phyloP scores from a whole-genome alignment of 1,140 invertebrate genomes.

The Cydia fagiglandana region DNA sequence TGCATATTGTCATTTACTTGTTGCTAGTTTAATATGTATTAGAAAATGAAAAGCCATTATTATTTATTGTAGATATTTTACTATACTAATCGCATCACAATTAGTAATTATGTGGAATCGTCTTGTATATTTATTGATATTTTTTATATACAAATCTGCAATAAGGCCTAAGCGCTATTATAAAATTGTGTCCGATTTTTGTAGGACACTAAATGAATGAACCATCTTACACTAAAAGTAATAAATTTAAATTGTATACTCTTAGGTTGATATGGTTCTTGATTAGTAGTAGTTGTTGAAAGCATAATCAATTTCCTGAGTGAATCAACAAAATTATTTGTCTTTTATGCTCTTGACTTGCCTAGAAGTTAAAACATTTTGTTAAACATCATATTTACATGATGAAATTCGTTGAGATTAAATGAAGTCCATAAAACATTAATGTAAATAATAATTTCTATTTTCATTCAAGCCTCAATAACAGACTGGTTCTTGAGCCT shows the following conservation, averaged over 20 bases:
- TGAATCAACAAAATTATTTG: too few relatives aligned
- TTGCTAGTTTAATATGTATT: neutral
- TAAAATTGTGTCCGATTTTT: neutral
- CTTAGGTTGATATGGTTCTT: neutral
- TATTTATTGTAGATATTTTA: constrained; percentile 6
- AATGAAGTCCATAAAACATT: too few relatives aligned
- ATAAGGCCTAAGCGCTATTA: neutral
- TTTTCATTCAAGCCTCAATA: too few relatives aligned
- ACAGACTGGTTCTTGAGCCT: too few relatives aligned
- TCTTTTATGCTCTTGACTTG: too few relatives aligned
- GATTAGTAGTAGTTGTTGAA: neutral
- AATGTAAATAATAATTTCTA: too few relatives aligned
- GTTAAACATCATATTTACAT: too few relatives aligned
- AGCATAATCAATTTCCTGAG: neutral
- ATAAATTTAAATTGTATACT: neutral
- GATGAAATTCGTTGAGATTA: too few relatives aligned
- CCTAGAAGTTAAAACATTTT: too few relatives aligned
- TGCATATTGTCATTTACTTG: neutral
- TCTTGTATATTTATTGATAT: neutral
- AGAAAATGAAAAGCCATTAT: neutral
- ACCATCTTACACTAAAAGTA: neutral
- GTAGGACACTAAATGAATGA: neutral
- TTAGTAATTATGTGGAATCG: neutral
- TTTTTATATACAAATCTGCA: neutral
- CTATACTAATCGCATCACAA: neutral